Percentiles rank a stretch among this genome's conserved stretches.
Conservation (phyloP, 2,113 vertebrate genomes). For the Promerops cafer region DNA sequence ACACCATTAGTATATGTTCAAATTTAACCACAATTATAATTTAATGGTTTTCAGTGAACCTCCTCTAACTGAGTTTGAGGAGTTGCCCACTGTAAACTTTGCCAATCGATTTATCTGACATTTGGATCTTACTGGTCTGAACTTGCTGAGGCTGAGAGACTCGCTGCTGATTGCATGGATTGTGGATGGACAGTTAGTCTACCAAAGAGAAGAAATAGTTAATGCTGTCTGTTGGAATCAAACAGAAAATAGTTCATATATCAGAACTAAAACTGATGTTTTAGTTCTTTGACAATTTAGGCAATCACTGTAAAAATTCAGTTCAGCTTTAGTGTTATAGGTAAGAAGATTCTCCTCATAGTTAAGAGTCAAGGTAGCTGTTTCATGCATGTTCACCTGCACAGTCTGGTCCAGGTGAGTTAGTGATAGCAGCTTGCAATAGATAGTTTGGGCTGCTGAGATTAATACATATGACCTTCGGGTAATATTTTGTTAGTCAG, state of each 20-base stretch:
- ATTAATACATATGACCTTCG: not conserved
- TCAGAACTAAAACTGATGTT: not conserved
- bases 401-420: not conserved
- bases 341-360: not conserved
- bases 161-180: not conserved
- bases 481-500: not conserved
- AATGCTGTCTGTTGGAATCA: not conserved
- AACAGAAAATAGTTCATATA: not conserved
- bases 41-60: not conserved
- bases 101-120: not conserved
- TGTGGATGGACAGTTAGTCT: not conserved
- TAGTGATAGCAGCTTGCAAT: not conserved
- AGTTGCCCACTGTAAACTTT: not conserved
- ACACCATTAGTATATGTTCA: not conserved
- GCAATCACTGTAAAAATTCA: not conserved
- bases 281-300: not conserved
- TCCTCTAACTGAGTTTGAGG: not conserved
- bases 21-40: not conserved
- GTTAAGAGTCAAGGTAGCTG: not conserved
- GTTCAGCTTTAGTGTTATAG: not conserved
- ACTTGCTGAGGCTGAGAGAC: not conserved
- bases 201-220: not conserved
- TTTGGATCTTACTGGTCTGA: not conserved
- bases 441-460: not conserved
- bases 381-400: not conserved